These are phyloP conservation scores for Magallana gigas DNA, from an alignment of 1,140 invertebrate genomes.

Conservation along the genomic window DNA sequence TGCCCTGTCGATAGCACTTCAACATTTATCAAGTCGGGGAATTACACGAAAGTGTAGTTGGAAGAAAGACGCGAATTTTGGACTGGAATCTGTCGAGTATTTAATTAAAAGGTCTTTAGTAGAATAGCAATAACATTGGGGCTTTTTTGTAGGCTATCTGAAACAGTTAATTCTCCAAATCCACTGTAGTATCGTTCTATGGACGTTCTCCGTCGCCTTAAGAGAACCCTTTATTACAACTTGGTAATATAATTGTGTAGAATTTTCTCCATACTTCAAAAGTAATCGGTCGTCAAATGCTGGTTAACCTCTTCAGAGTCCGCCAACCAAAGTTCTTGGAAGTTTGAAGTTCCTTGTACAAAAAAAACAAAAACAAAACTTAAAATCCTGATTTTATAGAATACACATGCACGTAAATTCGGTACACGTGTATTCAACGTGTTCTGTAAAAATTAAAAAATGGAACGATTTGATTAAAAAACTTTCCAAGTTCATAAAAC, in stretches of 20 bases:
- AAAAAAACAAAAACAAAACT: too few species aligned
- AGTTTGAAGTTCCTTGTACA: too few species aligned
- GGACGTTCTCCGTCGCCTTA: neutral
- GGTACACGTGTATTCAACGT: too few species aligned
- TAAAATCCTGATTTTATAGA: too few species aligned
- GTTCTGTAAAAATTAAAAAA: too few species aligned
- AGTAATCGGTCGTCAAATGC: too few species aligned
- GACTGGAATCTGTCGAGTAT: constrained; percentile 23
- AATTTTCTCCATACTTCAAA: neutral
- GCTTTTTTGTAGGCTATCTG: constrained; percentile 23
- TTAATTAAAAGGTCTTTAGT: constrained; percentile 31
- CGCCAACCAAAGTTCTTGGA: too few species aligned
- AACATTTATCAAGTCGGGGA: constrained; percentile 5
- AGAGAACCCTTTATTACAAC: neutral
- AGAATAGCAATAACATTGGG: constrained; percentile 9
- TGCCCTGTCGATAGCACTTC: neutral
- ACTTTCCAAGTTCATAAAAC: too few species aligned
- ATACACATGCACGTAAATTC: too few species aligned
- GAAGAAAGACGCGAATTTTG: constrained; percentile 23
- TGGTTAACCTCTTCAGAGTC: too few species aligned
- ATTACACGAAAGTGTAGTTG: neutral
- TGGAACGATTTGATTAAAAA: too few species aligned
- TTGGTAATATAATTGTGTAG: neutral
- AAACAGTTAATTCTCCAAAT: constrained; percentile 37
- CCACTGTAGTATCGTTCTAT: neutral